Base-by-base conservation (phyloP, 2,888 invertebrate genomes). In the Phlogophora meticulosa region DNA sequence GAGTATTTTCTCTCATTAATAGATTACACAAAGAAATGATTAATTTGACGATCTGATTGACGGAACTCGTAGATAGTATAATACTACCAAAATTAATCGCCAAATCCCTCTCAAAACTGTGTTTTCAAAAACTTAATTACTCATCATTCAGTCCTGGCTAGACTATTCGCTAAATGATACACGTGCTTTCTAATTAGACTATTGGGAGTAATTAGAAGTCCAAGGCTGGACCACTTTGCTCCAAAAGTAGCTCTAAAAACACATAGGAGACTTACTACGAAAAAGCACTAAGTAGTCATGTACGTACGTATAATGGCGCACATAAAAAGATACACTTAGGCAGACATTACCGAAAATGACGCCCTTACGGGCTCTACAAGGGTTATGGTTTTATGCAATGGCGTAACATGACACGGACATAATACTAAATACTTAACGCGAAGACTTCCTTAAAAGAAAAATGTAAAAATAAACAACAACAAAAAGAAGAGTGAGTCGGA, bases 161-260 rank as follows among this genome's bases (percentile, higher is more conserved):
- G 60, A 63, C 48, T 64, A 51, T 66, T 51, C 9, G 22, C 48
- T 53, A 71, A 61, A 76, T 57, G 51, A 61, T 69, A 42, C 55
- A 76, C 56, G 66, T 62, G 43, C 40, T 55, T 48, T 34, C 15
- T 80, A 80, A 80, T 82, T 72, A 80, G 43, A 24, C 80, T 63
- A 43, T 34, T 20, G 64, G 53, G 80, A 63, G 40, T 76, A 69
- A 82, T 80, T 82, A 49, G 48, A 32, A 60, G 60, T 40, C 53
- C 38, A 61, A 43, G 4, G 36, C 53, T 56, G 52, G 52, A 32
- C 57, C 59, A 59, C 51, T 64, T 55, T 69, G 7, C 42, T 17
- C 38, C 32, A 42, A 48, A 60, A 45, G 65, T 43, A 60, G 20
- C 28, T 46, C 22, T 57, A 9, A 40, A 40, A 40, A 53, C 42